Evolutionary conservation across 2,797 vertebrate genomes (phyloP), one percentile per base, ranked within the genome.

Genomic region (Holocentrus rufus): DNA sequence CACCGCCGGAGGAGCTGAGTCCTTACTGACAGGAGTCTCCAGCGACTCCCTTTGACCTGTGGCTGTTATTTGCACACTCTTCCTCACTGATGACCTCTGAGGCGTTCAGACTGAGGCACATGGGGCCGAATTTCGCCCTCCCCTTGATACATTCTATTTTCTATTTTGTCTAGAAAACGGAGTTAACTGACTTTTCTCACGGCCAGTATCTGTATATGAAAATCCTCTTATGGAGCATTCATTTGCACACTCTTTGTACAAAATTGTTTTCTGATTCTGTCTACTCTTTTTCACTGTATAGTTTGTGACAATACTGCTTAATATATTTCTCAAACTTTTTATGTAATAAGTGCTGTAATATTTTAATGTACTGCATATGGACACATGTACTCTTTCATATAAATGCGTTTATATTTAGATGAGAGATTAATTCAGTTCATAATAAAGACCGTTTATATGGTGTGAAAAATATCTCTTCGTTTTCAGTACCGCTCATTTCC

Each of bases 1-100:
- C 85, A 77, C 93, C 93, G 65, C 88, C 92, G 34, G 95, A 95
- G 57, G 92, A 92, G 85, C 92, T 94, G 1, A 94, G 93, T 87
- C 94, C 92, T 17, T 94, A 93, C 82, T 91, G 84, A 93, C 31
- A 0, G 7, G 58, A 64, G 70, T 1, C 58, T 63, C 36, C 31
- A 4, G 23, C 1, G 65, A 30, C 63, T 76, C 62, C 66, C 18
- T 52, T 20, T 60, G 60, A 75, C 64, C 66, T 59, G 53, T 63
- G 61, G 46, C 30, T 30, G 50, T 39, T 56, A 20, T 4, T 87
- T 92, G 85, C 88, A 90, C 90, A 85, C 42, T 71, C 39, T 79
- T 68, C 58, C 25, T 61, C 55, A 58, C 58, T 67, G n/a, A 62
- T 23, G 49, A 63, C 27, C 22, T 60, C n/a, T 10, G 15, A 58